Evolutionary conservation across 1,140 invertebrate species (phyloP), one percentile per base, ranked within the genome.

Genomic region (Rhagoletis pomonella): DNA sequence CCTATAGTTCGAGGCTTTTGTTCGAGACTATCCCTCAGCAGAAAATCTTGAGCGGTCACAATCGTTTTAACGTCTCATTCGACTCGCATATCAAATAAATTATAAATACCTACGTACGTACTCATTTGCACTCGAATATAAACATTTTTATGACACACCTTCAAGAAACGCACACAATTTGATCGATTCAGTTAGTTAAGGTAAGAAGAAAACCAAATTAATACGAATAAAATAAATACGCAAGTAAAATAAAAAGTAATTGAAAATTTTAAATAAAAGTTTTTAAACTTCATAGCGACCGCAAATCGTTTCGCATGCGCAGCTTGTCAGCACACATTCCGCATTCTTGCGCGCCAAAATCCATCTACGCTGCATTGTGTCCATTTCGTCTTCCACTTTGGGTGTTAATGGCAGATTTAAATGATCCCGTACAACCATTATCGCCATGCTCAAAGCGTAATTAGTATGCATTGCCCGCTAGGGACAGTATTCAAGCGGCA

Each of bases 361-460:
- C 47, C 9, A 7, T 10, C n/a, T 12, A 12, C n/a, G 6, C 55
- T 50, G 73, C 7, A 9, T 81, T 14, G 44, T 47, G 73, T 50
- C 44, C 73, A 81, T 81, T 81, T 29, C 47, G 47, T 81, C 73
- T 81, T 81, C 73, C 47, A 81, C 44, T 81, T 81, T 81, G 44
- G 47, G 73, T 81, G 73, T 55, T 81, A 81, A 81, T 81, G 47
- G 73, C 47, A 81, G 73, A 81, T 81, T 81, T 55, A 81, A 58
- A 81, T 55, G 73, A 81, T 55, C 47, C 73, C 73, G 44, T 47
- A 81, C 73, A 81, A 81, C 47, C 73, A 81, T 81, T 81, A 81
- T n/a, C 73, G 47, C 47, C 6, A 1, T 29, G 17, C 44, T 55
- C 73, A 55, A 55, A 29, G 9, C 12, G 44, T 55, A 81, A 81